These are phyloP conservation scores for Phorcus lineatus DNA, from an alignment of 2,888 invertebrate genomes.

Conservation along the genomic window DNA sequence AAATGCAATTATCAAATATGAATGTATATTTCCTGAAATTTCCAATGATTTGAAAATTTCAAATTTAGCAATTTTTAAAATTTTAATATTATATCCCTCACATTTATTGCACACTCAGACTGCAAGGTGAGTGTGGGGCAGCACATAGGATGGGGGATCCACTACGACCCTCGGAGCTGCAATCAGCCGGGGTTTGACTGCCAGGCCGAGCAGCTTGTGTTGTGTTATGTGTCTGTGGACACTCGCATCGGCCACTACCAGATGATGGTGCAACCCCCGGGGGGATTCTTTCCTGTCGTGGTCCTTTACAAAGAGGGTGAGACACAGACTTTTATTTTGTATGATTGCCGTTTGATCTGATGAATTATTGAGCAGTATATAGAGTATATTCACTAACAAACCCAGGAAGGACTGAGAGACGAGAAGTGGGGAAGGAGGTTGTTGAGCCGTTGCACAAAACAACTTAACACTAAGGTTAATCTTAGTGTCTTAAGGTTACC, in stretches of 20 bases:
- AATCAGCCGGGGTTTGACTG: slow-evolving; percentile 59
- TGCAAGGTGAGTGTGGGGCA: slow-evolving; percentile 54
- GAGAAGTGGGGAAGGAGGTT: no score
- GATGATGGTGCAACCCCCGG: slow-evolving; percentile 71
- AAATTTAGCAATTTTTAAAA: no score
- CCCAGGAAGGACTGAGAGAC: no score
- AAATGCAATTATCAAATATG: no score
- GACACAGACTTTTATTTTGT: background rate
- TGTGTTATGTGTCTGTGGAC: slow-evolving; percentile 69
- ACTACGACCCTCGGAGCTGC: slow-evolving; percentile 59
- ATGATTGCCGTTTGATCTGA: background rate
- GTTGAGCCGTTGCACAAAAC: no score
- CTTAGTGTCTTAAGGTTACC: no score
- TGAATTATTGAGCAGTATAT: no score
- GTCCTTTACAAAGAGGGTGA: slow-evolving; percentile 63
- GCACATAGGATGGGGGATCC: slow-evolving; percentile 71
- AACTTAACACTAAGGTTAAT: no score
- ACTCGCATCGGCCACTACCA: slow-evolving; percentile 59
- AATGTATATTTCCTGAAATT: no score
- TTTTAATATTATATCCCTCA: no score
- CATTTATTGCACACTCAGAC: slow-evolving; percentile 36
- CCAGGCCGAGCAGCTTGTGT: slow-evolving; percentile 65
- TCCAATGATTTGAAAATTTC: no score
- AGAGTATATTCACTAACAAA: no score
- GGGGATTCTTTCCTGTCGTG: slow-evolving; percentile 70